These are phyloP conservation scores for Dynastes grantii DNA, from an alignment of 2,888 invertebrate genomes.

Conservation along the genomic window DNA sequence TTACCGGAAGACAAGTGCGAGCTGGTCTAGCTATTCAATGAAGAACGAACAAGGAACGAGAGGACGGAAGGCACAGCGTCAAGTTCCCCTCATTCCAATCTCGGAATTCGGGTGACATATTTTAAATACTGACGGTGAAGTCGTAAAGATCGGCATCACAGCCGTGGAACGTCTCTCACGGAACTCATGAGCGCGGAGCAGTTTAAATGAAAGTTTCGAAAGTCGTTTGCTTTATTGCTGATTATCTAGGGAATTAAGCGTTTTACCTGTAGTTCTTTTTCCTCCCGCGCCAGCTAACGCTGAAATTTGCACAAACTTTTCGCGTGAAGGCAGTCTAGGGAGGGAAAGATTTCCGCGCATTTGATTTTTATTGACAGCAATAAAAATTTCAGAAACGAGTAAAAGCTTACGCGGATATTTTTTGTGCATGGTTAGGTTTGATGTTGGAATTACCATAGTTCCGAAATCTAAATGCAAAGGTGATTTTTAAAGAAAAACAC, in stretches of 20 bases:
- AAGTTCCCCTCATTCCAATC: constrained; percentile 29
- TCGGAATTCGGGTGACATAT: constrained; percentile 37
- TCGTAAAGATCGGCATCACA: constrained; percentile 38
- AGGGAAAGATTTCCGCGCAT: constrained; percentile 14
- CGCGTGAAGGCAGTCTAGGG: background rate
- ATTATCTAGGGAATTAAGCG: constrained; percentile 47
- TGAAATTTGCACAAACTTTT: constrained; percentile 32
- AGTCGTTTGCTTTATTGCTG: constrained; percentile 50
- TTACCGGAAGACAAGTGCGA: constrained; percentile 22
- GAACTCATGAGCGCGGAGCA: constrained; percentile 31
- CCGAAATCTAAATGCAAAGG: background rate
- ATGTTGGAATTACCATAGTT: background rate
- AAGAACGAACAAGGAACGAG: background rate
- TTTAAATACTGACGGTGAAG: constrained; percentile 43
- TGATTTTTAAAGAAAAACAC: too few species aligned
- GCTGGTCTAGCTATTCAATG: constrained; percentile 20
- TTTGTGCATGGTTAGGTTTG: background rate
- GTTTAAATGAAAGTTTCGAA: constrained; percentile 48
- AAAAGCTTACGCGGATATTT: constrained; percentile 8
- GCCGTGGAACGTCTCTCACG: constrained; percentile 37
- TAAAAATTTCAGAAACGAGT: constrained; percentile 19
- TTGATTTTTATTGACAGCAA: constrained; percentile 30
- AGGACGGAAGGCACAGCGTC: background rate
- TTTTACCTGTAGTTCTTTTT: constrained; percentile 45
- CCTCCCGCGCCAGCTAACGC: background rate